Base-by-base conservation (phyloP, 1,140 invertebrate species). In the Drosophila suzukii region DNA sequence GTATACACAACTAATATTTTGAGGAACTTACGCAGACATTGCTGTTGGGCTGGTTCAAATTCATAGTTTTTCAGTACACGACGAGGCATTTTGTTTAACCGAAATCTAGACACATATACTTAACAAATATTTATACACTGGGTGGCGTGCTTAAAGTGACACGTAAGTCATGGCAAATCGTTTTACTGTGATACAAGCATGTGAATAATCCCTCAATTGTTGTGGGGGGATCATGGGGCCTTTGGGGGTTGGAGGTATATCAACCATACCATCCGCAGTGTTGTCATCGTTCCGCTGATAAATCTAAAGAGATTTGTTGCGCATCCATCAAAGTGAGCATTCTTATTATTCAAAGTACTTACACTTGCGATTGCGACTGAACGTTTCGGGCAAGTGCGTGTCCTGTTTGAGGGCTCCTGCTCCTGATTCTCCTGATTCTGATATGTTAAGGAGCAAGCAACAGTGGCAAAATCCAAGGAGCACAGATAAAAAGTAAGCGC, bases 261-360 rank as follows among this genome's bases (percentile, higher is more conserved):
- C 41, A 44, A 63, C 50, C 24, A 51, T 20, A 30, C 24, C 38
- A 44, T 11, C 11, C 27, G 41, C 41, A 12, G 47, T 30, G 43
- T 55, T 76, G 74, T 76, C 74, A 76, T 50, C 74, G 73, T 76
- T 56, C 56, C 39, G 43, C 75, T 73, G 75, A 78, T 78, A 78
- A 78, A 88, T 63, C 72, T 79, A 56, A 77, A 71, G 63, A 75
- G 76, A 88, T 80, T 88, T 89, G 84, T 78, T 84, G 53, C 57
- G 70, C 81, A 89, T 89, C 85, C 84, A 78, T 89, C 84, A 89
- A 89, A 89, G 70, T 89, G 85, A 88, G 84, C 84, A 80, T 89
- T 80, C 84, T 80, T 88, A 89, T 88, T 88, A 88, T 89, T 88
- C 80, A 89, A 89, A 89, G 85, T 89, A 89, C 77, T 78, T 68